Conservation (phyloP, 2,888 invertebrate genomes). For the Liodrosophila aerea region DNA sequence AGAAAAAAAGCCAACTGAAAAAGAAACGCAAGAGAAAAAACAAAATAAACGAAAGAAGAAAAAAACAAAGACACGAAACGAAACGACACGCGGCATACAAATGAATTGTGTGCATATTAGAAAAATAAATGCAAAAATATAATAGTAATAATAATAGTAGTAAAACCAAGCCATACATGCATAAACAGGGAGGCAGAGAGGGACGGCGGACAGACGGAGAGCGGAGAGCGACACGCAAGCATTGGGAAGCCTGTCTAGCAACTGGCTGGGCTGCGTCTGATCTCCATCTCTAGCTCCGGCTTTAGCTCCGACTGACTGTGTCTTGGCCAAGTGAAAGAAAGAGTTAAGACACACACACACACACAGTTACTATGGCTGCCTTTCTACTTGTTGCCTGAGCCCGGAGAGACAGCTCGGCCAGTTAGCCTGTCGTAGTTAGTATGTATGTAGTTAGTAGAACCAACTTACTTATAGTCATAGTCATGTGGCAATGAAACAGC, state of each 20-base stretch:
- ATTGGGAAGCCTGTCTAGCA: slow-evolving; percentile 42
- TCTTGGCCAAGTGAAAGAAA: slow-evolving; percentile 67
- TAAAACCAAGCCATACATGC: slow-evolving; percentile 21
- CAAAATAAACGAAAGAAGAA: neutral
- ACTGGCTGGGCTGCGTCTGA: slow-evolving; percentile 22
- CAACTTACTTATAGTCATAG: too few species aligned
- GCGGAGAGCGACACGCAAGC: slow-evolving; percentile 3
- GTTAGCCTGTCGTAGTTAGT: too few species aligned
- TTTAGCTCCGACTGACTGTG: slow-evolving; percentile 16
- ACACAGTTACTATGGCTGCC: slow-evolving; percentile 12
- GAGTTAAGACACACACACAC: slow-evolving; percentile 40
- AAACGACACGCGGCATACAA: slow-evolving; percentile 14
- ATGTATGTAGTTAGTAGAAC: too few species aligned
- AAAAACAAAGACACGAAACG: neutral
- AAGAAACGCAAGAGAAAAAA: slow-evolving; percentile 5
- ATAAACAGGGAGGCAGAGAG: slow-evolving; percentile 14
- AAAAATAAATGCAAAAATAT: slow-evolving; percentile 39
- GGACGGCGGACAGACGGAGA: neutral
- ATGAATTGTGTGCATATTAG: slow-evolving; percentile 54
- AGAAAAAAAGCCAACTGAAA: slow-evolving; percentile 9
- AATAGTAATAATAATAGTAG: slow-evolving; percentile 28
- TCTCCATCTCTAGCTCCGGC: slow-evolving; percentile 11
- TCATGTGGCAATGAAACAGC: too few species aligned
- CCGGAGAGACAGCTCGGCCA: too few species aligned
- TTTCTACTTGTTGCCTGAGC: slow-evolving; percentile 35